Base-by-base conservation (phyloP, 1,140 invertebrate genomes). In the Harpegnathos saltator region DNA sequence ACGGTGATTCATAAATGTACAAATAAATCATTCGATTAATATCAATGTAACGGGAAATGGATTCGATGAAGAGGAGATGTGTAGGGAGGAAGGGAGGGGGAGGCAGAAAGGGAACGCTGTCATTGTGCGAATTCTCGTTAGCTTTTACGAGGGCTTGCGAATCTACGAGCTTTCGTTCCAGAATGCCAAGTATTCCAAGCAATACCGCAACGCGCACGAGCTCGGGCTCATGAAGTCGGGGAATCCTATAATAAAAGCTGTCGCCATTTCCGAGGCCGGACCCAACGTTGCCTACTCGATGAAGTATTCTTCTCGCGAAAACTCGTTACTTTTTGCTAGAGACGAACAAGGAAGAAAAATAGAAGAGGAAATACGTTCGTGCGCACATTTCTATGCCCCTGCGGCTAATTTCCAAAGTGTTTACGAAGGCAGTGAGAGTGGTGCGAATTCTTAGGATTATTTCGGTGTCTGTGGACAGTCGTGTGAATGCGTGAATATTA, bases 161-260 rank as follows among this genome's bases (percentile, higher is more conserved):
- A 73, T 59, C 71, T 50, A 58, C 7, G 24, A 63, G 44, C 58
- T 75, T 75, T 65, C 38, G 59, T 65, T 75, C 73, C 44, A 77
- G 73, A 77, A 77, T 77, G 61, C 4, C 48, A 63, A 48, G 48
- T 77, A 77, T 77, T 77, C 48, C 44, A 77, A 77, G 59, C 73
- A 65, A 65, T 77, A 77, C 26, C 61, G 26, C 62, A 33, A 33
- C 29, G 29, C 29, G n/a, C 22, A n/a, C 73, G 59, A 75, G 29
- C 59, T 63, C n/a, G 38, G 14, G 61, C 24, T 65, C 73, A 77
- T 77, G 61, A 77, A 77, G 44, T 73, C 54, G 61, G 59, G 61
- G 73, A 66, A 77, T 75, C 59, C 44, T 7, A 38, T 62, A 74
- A 75, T 75, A 75, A 75, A 75, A 75, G 73, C 73, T 52, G 44